Evolutionary conservation across 2,888 invertebrate genomes (phyloP).

Genomic region (Tetragnatha montana): DNA sequence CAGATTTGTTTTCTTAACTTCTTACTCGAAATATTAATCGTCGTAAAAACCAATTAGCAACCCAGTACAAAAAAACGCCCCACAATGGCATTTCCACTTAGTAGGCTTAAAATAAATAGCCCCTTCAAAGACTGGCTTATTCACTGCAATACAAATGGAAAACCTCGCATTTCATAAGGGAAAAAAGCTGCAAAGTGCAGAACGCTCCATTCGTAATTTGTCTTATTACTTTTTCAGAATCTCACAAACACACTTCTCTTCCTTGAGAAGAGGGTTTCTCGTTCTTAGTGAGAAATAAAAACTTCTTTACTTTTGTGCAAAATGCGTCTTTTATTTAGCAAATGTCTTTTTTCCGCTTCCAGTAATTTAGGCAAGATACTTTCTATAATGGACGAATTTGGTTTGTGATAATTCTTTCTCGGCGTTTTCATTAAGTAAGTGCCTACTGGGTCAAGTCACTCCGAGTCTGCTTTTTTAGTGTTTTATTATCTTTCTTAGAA

Average conservation of each 20-base stretch:
- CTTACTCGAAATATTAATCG: too few relatives aligned
- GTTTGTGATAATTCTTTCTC: conserved; percentile 33
- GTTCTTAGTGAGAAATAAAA: background rate
- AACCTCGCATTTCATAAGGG: background rate
- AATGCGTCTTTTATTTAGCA: conserved; percentile 20
- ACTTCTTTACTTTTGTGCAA: background rate
- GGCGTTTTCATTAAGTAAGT: conserved; percentile 46
- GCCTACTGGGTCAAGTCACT: conserved; percentile 38
- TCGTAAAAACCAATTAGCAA: too few relatives aligned
- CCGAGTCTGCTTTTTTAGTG: conserved; percentile 28
- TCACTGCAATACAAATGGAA: background rate
- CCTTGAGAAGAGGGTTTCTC: background rate
- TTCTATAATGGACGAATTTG: conserved; percentile 4
- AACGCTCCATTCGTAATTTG: conserved; percentile 2
- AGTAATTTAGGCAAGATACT: conserved; percentile 1
- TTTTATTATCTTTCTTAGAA: conserved; percentile 38
- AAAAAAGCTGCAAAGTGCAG: background rate
- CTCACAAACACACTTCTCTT: conserved; percentile 2
- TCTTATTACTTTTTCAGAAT: conserved; percentile 21
- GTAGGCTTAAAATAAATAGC: too few relatives aligned
- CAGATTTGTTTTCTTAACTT: too few relatives aligned
- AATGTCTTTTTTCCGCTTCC: conserved; percentile 1
- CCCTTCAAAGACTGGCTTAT: background rate
- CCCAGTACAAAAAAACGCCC: too few relatives aligned
- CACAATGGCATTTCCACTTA: too few relatives aligned